phyloP scores from a whole-genome alignment of 2,797 vertebrate species.

The Capromys pilorides region DNA sequence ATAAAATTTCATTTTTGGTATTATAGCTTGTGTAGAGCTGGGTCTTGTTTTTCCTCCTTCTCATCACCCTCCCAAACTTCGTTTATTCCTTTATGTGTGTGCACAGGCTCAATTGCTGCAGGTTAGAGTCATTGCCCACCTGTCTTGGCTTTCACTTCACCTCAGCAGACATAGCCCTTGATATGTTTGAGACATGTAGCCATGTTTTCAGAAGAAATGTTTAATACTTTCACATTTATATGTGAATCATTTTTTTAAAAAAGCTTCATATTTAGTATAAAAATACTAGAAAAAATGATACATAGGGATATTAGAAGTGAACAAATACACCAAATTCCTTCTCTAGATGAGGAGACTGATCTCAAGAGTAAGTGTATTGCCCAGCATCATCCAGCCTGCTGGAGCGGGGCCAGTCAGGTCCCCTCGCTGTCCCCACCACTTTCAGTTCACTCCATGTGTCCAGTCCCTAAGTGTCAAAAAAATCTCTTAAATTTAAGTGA shows the following conservation, averaged over 20 bases:
- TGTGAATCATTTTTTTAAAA: neutral
- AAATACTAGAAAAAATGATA: neutral
- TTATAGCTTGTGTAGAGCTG: neutral
- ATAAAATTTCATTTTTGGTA: neutral
- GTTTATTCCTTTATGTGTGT: neutral
- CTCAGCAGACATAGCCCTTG: neutral
- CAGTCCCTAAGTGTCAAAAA: neutral
- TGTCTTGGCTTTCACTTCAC: neutral
- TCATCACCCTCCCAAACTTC: neutral
- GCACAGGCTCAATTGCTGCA: neutral
- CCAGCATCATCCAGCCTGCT: neutral
- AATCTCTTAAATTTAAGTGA: neutral
- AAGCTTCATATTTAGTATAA: neutral
- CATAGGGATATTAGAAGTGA: slow-evolving; percentile 7
- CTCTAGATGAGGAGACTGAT: slow-evolving; percentile 5
- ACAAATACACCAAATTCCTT: neutral
- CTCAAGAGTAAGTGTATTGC: neutral
- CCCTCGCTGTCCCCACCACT: neutral
- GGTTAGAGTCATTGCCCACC: neutral
- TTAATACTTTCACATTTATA: slow-evolving; percentile 41
- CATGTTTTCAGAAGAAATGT: slow-evolving; percentile 16
- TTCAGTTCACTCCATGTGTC: too few species aligned
- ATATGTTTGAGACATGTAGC: neutral
- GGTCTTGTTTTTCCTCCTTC: neutral
- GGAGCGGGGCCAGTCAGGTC: neutral